These are phyloP conservation scores for Palythoa heliodiscus DNA, from an alignment of 92 coral and sea anemone species.

Conservation along the genomic window DNA sequence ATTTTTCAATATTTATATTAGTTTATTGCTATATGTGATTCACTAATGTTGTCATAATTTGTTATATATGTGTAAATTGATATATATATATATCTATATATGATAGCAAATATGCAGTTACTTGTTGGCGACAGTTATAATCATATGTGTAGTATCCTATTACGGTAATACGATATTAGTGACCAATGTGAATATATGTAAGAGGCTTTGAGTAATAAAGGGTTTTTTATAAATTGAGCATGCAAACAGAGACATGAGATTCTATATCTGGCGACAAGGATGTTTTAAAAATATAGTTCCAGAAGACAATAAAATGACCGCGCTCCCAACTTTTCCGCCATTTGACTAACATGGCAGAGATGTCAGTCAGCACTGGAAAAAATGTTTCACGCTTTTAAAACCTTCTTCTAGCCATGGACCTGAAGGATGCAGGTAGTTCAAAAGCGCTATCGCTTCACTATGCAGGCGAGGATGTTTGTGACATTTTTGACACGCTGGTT, in stretches of 20 bases:
- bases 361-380: background rate
- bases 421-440: constrained; percentile 12
- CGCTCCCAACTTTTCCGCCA: constrained; percentile 4
- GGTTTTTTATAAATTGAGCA: no score
- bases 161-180: no score
- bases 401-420: constrained; percentile 33
- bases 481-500: constrained; percentile 17
- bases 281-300: background rate
- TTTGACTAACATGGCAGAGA: background rate
- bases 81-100: no score
- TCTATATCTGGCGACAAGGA: background rate
- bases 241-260: background rate
- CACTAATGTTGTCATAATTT: no score
- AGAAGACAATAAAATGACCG: background rate
- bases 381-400: constrained; percentile 42
- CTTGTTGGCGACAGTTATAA: no score
- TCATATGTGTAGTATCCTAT: no score
- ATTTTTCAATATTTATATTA: no score
- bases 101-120: no score
- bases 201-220: no score
- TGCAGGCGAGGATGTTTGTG: constrained; percentile 50
- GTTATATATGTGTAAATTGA: no score
- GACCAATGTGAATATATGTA: no score
- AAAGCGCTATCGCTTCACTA: constrained; percentile 44
- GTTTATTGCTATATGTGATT: no score